phyloP scores from a whole-genome alignment of 2,888 invertebrate species.

The Drosophila bunnanda region DNA sequence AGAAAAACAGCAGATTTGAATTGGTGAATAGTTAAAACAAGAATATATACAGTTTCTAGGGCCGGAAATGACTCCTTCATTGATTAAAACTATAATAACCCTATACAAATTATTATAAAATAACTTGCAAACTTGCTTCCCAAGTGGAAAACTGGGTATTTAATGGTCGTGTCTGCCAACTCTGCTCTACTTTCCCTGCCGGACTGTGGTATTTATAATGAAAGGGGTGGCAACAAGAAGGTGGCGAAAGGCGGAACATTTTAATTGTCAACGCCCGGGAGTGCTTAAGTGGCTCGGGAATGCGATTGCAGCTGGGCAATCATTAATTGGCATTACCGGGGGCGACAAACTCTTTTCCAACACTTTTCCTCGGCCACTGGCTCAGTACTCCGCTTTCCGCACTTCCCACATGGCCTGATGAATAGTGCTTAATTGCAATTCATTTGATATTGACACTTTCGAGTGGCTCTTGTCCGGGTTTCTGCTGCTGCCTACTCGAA shows the following conservation, averaged over 20 bases:
- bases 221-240: slow-evolving; percentile 5
- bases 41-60: too few species aligned
- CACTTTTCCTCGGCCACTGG: slow-evolving; percentile 4
- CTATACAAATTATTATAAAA: too few species aligned
- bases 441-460: slow-evolving; percentile 74
- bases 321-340: slow-evolving; percentile 57
- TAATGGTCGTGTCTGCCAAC: background rate
- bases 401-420: slow-evolving; percentile 52
- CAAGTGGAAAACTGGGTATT: background rate
- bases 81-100: too few species aligned
- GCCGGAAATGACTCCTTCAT: too few species aligned
- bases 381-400: background rate
- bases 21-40: too few species aligned
- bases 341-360: slow-evolving; percentile 36
- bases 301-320: slow-evolving; percentile 48
- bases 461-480: slow-evolving; percentile 39
- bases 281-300: slow-evolving; percentile 54
- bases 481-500: slow-evolving; percentile 38
- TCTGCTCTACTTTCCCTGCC: background rate
- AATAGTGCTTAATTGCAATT: slow-evolving; percentile 67
- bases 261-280: slow-evolving; percentile 65
- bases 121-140: too few species aligned
- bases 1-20: too few species aligned
- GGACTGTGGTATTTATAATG: slow-evolving; percentile 23
- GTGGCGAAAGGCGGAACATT: slow-evolving; percentile 41